Conservation (phyloP, 2,797 vertebrate species). For the Tauraco hartlaubi region DNA sequence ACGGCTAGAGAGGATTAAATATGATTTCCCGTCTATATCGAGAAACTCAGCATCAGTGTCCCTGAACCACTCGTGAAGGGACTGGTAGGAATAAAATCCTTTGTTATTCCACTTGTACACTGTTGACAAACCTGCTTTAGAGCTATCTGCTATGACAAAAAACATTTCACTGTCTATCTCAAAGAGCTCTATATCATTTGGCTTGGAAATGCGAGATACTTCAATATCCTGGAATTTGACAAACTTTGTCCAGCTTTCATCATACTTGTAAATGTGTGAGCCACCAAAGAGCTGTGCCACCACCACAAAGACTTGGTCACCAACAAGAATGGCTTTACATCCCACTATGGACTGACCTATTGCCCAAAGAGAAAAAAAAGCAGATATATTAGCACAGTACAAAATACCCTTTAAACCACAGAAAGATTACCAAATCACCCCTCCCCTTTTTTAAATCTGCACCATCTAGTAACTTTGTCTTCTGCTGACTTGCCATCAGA, state of each 20-base stretch:
- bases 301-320: conserved; percentile 95
- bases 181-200: conserved; percentile 96
- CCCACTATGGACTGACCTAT: conserved; percentile 97
- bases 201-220: conserved; percentile 96
- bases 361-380: conserved; percentile 15
- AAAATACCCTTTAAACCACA: background rate
- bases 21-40: conserved; percentile 91
- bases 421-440: background rate
- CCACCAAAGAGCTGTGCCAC: conserved; percentile 98
- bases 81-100: conserved; percentile 97
- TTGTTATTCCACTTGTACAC: conserved; percentile 98
- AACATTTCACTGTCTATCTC: conserved; percentile 93
- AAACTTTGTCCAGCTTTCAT: conserved; percentile 96
- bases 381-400: conserved; percentile 29
- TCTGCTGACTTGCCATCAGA: background rate
- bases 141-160: conserved; percentile 97
- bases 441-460: background rate
- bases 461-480: background rate
- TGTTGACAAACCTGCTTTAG: conserved; percentile 96
- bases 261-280: conserved; percentile 97
- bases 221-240: conserved; percentile 99
- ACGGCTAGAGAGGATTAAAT: conserved; percentile 94
- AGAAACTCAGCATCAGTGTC: conserved; percentile 97
- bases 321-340: conserved; percentile 95
- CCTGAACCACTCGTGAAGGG: conserved; percentile 97